phyloP scores from a whole-genome alignment of 2,888 invertebrate species.

The Rhopalosiphum nymphaeae region DNA sequence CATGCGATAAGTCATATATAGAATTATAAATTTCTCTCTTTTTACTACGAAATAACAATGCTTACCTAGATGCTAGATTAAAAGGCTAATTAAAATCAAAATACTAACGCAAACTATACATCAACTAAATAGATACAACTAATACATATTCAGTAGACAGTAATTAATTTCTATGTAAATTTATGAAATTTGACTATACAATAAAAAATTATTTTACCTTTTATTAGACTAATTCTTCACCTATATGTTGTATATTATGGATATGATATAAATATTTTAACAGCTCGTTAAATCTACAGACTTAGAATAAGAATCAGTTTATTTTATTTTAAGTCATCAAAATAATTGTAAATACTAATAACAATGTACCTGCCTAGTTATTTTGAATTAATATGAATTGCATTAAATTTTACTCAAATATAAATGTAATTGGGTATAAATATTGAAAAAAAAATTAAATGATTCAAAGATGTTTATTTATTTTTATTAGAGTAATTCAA shows the following conservation, averaged over 20 bases:
- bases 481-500: background rate
- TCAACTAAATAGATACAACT: background rate
- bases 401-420: background rate
- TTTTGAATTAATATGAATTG: background rate
- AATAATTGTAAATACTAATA: background rate
- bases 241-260: background rate
- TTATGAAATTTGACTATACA: background rate
- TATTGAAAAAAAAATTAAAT: background rate
- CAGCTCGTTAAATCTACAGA: background rate
- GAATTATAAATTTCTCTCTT: slow-evolving; percentile 7
- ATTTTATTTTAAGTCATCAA: background rate
- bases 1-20: background rate
- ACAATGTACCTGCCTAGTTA: background rate
- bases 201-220: background rate
- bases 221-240: background rate
- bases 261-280: background rate
- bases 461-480: background rate
- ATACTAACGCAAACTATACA: background rate
- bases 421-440: background rate
- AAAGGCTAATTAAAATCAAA: slow-evolving; percentile 4
- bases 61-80: background rate
- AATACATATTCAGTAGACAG: background rate
- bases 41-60: slow-evolving; percentile 17
- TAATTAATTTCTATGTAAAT: background rate
- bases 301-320: background rate